These are phyloP conservation scores for Sabellastarte sp. DNA, from an alignment of 2,888 invertebrate species.

Conservation along the genomic window DNA sequence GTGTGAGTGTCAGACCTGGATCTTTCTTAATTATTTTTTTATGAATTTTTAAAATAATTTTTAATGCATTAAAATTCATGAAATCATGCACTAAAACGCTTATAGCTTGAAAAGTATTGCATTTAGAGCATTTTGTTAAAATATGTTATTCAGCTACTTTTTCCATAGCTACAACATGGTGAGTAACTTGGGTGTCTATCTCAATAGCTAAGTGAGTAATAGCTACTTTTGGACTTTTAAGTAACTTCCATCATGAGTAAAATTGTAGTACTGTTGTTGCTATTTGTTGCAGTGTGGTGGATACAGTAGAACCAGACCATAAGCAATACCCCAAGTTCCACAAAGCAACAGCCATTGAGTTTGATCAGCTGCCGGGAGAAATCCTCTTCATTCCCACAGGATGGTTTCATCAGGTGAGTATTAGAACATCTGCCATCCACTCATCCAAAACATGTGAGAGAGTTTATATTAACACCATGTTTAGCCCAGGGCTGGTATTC, in stretches of 20 bases:
- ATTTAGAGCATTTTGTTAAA: too few relatives aligned
- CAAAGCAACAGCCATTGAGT: constrained; percentile 42
- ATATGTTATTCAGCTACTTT: too few relatives aligned
- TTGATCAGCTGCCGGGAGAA: constrained; percentile 54
- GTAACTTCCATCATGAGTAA: too few relatives aligned
- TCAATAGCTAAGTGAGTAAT: too few relatives aligned
- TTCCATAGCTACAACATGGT: background rate
- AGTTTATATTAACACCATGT: background rate
- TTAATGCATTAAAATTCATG: too few relatives aligned
- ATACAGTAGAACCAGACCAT: constrained; percentile 39
- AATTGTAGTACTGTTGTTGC: background rate
- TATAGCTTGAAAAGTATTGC: background rate
- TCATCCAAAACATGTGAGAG: background rate
- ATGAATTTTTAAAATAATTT: too few relatives aligned
- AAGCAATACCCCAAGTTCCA: constrained; percentile 36
- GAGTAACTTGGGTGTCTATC: too few relatives aligned
- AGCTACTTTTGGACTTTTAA: too few relatives aligned
- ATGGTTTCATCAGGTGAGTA: constrained; percentile 59
- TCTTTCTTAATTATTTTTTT: too few relatives aligned
- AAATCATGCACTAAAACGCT: background rate
- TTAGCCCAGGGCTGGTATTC: too few relatives aligned
- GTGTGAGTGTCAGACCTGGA: too few relatives aligned
- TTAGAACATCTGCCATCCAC: background rate
- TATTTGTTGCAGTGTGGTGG: constrained; percentile 37
- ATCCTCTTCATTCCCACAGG: constrained; percentile 55